Conservation (phyloP, 2,797 vertebrate species). For the Synanceia verrucosa region DNA sequence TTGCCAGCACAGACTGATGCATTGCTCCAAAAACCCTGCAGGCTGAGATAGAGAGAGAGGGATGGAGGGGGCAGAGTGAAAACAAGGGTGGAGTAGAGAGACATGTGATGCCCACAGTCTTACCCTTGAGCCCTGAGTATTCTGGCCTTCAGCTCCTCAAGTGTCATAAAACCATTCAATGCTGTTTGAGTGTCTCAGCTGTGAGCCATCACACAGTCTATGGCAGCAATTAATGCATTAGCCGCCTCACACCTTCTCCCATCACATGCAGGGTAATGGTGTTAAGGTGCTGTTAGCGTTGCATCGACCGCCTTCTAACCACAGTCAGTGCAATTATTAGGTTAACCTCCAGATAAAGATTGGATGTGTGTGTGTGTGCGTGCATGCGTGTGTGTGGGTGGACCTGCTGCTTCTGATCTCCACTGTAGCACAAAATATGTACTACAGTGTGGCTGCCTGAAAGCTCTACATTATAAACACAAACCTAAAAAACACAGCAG, state of each 20-base stretch:
- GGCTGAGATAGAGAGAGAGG: constrained; percentile 6
- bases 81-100: no score
- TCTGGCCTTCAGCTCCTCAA: constrained; percentile 6
- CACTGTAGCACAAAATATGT: not conserved
- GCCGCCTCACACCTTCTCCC: constrained; percentile 29
- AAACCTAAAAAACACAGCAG: constrained; percentile 4
- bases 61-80: not conserved
- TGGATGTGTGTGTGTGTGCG: not conserved
- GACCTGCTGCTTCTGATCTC: constrained; percentile 17
- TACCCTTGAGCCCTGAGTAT: constrained; percentile 3
- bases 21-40: constrained; percentile 45
- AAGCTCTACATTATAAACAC: constrained; percentile 18
- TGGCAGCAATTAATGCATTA: constrained; percentile 46
- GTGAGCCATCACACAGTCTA: constrained; percentile 8
- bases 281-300: constrained; percentile 54
- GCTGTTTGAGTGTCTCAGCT: not conserved
- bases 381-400: not conserved
- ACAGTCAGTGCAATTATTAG: constrained; percentile 49
- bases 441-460: constrained; percentile 2
- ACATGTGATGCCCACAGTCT: constrained; percentile 4
- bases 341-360: constrained; percentile 47
- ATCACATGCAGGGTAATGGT: constrained; percentile 38
- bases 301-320: constrained; percentile 40
- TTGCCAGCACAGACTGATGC: constrained; percentile 47
- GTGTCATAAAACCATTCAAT: not conserved